phyloP scores from a whole-genome alignment of 2,797 vertebrate species.

The Pteropus rufus region DNA sequence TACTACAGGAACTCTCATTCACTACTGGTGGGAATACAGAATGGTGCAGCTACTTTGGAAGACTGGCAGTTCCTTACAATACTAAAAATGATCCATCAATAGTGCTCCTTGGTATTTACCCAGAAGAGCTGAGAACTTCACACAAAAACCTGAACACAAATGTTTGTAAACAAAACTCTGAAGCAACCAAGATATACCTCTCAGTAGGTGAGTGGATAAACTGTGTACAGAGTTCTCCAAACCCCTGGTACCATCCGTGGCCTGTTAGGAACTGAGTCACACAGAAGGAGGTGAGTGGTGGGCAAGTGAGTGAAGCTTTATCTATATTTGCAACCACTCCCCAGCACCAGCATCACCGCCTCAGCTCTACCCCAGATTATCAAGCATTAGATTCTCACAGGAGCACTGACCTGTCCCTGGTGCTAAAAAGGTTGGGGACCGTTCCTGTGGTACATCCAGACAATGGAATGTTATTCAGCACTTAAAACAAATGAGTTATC shows the following conservation, averaged over 20 bases:
- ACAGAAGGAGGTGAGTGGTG: too few species aligned
- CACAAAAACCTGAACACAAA: neutral
- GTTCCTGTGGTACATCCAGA: neutral
- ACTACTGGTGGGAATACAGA: neutral
- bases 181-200: neutral
- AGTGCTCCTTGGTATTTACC: neutral
- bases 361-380: too few species aligned
- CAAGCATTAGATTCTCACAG: too few species aligned
- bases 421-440: too few species aligned
- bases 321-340: too few species aligned
- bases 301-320: too few species aligned
- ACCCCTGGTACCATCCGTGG: too few species aligned
- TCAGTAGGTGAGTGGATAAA: neutral
- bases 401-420: too few species aligned
- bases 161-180: neutral
- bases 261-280: too few species aligned
- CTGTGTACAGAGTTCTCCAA: too few species aligned
- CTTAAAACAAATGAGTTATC: too few species aligned
- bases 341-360: too few species aligned
- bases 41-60: neutral
- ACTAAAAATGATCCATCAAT: neutral
- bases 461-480: neutral
- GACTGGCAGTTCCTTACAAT: neutral
- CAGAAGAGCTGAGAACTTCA: neutral
- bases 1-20: neutral